These are phyloP conservation scores for Griposia aprilina DNA, from an alignment of 2,888 invertebrate genomes.

Conservation along the genomic window DNA sequence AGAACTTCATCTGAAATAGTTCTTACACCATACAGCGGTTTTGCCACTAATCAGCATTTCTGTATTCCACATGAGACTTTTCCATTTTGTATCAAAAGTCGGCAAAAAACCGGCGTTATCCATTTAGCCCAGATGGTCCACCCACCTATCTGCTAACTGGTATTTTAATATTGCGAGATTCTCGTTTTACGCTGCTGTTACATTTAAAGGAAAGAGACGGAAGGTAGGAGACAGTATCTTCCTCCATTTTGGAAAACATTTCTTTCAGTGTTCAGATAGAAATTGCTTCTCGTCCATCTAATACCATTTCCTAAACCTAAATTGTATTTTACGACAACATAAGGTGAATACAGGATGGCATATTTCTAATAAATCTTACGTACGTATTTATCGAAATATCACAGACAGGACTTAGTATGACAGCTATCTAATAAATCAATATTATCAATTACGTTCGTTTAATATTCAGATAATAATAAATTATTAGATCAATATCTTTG, in stretches of 20 bases:
- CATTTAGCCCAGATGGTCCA: background rate
- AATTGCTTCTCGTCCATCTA: background rate
- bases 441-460: conserved; percentile 33
- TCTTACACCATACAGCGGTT: background rate
- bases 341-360: background rate
- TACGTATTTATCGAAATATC: conserved; percentile 14
- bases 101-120: background rate
- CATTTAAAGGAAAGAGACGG: background rate
- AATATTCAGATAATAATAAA: conserved; percentile 16
- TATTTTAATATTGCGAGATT: background rate
- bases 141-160: background rate
- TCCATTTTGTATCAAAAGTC: background rate
- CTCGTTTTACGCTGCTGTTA: background rate
- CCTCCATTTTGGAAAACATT: background rate
- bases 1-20: background rate
- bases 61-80: background rate
- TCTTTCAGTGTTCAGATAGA: background rate
- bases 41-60: background rate
- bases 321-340: background rate
- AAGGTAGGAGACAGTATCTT: background rate
- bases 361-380: conserved; percentile 8
- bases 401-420: conserved; percentile 4
- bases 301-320: background rate
- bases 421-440: conserved; percentile 20
- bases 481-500: conserved; percentile 23